Evolutionary conservation across 1,140 invertebrate genomes (phyloP).

Genomic region (Holcopasites calliopsidis): DNA sequence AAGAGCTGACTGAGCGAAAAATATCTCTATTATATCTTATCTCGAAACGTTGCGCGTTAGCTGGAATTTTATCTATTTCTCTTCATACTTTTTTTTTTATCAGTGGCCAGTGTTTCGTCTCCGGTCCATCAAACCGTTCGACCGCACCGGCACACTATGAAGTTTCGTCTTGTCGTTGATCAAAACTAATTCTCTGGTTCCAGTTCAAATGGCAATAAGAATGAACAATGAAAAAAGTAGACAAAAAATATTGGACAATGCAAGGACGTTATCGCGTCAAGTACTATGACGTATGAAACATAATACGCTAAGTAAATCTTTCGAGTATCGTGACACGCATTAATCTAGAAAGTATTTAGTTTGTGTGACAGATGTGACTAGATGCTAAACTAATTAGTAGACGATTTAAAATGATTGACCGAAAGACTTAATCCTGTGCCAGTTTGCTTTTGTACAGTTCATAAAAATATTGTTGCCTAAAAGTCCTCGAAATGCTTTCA

Average conservation of each 20-base stretch:
- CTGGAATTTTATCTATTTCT: slow-evolving; percentile 6
- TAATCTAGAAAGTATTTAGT: neutral
- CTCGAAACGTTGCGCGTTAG: neutral
- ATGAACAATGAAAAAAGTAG: neutral
- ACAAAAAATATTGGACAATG: neutral
- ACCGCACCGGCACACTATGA: neutral
- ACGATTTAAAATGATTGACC: too few relatives aligned
- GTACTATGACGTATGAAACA: neutral
- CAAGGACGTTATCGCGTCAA: neutral
- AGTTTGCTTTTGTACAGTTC: too few relatives aligned
- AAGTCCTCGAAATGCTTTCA: too few relatives aligned
- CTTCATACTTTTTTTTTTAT: slow-evolving; percentile 5
- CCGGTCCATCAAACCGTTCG: neutral
- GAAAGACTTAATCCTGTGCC: too few relatives aligned
- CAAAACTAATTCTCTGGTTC: neutral
- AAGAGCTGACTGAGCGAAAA: slow-evolving; percentile 18
- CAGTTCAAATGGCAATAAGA: neutral
- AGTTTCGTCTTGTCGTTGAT: too few relatives aligned
- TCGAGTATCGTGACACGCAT: neutral
- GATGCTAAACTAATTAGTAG: neutral
- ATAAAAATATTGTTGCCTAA: too few relatives aligned
- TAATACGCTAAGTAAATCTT: neutral
- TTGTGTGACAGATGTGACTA: neutral
- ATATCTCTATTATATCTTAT: slow-evolving; percentile 31
- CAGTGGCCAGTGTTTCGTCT: neutral